Base-by-base conservation (phyloP, 2,888 invertebrate genomes). In the Aplocera efformata region DNA sequence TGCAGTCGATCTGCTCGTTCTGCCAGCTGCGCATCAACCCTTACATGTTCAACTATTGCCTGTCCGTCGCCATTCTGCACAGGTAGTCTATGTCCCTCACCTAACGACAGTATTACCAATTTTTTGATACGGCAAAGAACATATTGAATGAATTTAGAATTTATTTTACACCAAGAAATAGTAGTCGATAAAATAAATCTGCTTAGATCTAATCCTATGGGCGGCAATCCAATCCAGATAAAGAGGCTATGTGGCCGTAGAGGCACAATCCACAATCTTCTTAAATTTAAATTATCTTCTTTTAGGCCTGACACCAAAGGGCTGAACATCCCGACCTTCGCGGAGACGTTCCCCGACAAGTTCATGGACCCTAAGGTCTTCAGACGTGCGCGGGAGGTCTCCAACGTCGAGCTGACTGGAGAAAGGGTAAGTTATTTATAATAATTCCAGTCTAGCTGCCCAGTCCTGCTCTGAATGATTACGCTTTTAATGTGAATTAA, bases 341-440 rank as follows among this genome's bases (percentile, higher is more conserved):
- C 92, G 24, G 93, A 95, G 72, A 88, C 92, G 0, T 95, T 96
- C 73, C 97, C 96, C 0, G 93, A 93, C 64, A 94, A 94, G 75
- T 96, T 94, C 74, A 83, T 96, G 60, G 94, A 95, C 59, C 91
- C 94, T 6, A 90, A 92, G 24, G 90, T 93, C 1, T 92, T 96
- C 67, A 81, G 90, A 1, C 84, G 90, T 33, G 94, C 93, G 0
- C 88, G 93, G 7, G 93, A 94, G 65, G 92, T 92, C 68, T 90
- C 92, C 33, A 90, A 89, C 22, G 85, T 94, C 1, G 91, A 92
- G 1, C 85, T 89, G 0, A 63, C 85, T 3, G 92, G 92, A 7
- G 82, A 89, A 0, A 91, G 94, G 61, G 93, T 94, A 73, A 71
- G 83, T 1, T n/a, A n/a, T n/a, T n/a, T n/a, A n/a, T n/a, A n/a